phyloP scores from a whole-genome alignment of 2,888 invertebrate species.

The Ophonus ardosiacus region DNA sequence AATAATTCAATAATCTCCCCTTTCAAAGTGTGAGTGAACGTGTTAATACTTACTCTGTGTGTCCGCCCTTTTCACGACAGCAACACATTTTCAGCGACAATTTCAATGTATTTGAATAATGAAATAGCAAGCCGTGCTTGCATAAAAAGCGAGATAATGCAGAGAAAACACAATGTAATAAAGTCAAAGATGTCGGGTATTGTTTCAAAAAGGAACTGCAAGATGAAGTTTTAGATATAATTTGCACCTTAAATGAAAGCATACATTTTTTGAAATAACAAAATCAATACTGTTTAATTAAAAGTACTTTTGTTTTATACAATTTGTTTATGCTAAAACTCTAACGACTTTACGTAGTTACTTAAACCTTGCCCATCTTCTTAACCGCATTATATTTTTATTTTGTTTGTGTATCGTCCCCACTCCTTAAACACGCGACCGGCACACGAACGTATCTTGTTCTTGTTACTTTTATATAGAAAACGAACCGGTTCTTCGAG shows the following conservation, averaged over 20 bases:
- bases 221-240: neutral
- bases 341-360: neutral
- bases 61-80: neutral
- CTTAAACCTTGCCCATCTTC: neutral
- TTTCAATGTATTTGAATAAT: slow-evolving; percentile 43
- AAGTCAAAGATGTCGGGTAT: neutral
- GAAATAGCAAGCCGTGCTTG: neutral
- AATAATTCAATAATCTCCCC: neutral
- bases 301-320: neutral
- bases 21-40: neutral
- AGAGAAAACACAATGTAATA: neutral
- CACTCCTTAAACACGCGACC: neutral
- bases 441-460: neutral
- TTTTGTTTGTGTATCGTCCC: neutral
- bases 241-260: neutral
- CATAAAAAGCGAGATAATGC: neutral
- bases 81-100: slow-evolving; percentile 8
- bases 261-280: neutral
- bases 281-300: neutral
- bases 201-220: neutral
- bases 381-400: neutral
- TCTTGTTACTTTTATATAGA: neutral
- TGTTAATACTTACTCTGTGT: neutral
- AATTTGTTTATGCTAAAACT: neutral
- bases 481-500: neutral